These are phyloP conservation scores for Cynodonichthys magdalenae DNA, from an alignment of 2,797 vertebrate species.

Conservation along the genomic window DNA sequence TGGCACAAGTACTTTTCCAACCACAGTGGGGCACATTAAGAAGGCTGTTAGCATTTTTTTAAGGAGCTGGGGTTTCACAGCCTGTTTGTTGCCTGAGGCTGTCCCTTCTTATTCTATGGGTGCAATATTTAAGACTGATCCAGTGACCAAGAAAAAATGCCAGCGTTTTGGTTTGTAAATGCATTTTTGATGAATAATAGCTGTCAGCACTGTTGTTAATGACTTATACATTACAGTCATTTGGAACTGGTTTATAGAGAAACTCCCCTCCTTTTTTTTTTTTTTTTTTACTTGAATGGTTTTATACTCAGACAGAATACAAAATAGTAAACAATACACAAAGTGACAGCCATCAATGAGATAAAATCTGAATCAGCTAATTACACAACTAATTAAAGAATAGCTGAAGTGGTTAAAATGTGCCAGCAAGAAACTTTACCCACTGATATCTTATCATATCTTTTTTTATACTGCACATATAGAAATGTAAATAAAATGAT, in stretches of 20 bases:
- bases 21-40: constrained; percentile 19
- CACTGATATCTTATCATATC: no score
- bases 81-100: constrained; percentile 6
- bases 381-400: no score
- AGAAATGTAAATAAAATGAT: no score
- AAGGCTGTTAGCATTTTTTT: constrained; percentile 10
- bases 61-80: constrained; percentile 7
- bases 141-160: not conserved
- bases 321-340: not conserved
- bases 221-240: not conserved
- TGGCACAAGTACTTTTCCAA: constrained; percentile 27
- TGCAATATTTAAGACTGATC: constrained; percentile 7
- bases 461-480: no score
- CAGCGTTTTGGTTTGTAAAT: not conserved
- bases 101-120: not conserved
- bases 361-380: not conserved
- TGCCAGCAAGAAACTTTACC: no score
- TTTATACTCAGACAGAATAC: constrained; percentile 5
- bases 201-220: not conserved
- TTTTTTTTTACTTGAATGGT: not conserved
- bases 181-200: constrained; percentile 8
- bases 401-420: no score
- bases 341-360: not conserved
- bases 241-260: not conserved
- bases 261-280: not conserved